Percentiles rank a stretch among this genome's conserved stretches.
Evolutionary conservation across 2,888 invertebrate species (phyloP).

Genomic region (Villa cingulata): DNA sequence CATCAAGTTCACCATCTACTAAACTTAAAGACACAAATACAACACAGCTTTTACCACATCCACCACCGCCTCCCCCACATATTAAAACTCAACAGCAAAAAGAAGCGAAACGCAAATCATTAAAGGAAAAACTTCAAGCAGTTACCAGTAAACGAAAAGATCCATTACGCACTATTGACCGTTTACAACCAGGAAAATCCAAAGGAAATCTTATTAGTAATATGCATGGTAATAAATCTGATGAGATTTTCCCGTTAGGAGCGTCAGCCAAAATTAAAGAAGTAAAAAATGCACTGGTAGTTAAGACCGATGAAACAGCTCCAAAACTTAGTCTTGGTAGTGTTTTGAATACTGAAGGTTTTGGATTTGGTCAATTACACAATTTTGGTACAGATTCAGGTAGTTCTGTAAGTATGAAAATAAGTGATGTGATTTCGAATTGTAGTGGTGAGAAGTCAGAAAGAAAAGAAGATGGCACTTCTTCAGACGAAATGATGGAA

Average conservation of each 20-base stretch:
- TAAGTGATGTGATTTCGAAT: constrained; percentile 13
- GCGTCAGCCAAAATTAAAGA: constrained; percentile 45
- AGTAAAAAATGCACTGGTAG: constrained; percentile 41
- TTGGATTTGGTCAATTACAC: constrained; percentile 46
- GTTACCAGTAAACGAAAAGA: constrained; percentile 44
- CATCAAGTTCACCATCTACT: constrained; percentile 11
- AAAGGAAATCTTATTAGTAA: constrained; percentile 73
- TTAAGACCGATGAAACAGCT: constrained; percentile 51
- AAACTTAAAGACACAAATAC: constrained; percentile 19
- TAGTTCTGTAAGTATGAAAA: constrained; percentile 21
- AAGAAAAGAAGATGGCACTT: constrained; percentile 14
- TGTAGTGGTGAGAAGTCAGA: constrained; percentile 6
- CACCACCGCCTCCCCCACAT: constrained; percentile 33
- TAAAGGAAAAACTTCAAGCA: constrained; percentile 31
- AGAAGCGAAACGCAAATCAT: constrained; percentile 32
- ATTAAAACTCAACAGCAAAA: constrained; percentile 34
- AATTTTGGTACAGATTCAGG: constrained; percentile 43
- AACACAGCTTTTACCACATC: constrained; percentile 30
- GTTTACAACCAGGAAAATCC: constrained; percentile 73
- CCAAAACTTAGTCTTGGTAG: constrained; percentile 76
- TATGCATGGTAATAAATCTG: constrained; percentile 44
- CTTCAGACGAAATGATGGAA: constrained; percentile 17
- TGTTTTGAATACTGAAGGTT: constrained; percentile 59
- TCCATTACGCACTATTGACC: constrained; percentile 68
- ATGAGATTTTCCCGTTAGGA: constrained; percentile 44